Conservation (phyloP, 2,797 vertebrate species). For the Siniperca obscura region DNA sequence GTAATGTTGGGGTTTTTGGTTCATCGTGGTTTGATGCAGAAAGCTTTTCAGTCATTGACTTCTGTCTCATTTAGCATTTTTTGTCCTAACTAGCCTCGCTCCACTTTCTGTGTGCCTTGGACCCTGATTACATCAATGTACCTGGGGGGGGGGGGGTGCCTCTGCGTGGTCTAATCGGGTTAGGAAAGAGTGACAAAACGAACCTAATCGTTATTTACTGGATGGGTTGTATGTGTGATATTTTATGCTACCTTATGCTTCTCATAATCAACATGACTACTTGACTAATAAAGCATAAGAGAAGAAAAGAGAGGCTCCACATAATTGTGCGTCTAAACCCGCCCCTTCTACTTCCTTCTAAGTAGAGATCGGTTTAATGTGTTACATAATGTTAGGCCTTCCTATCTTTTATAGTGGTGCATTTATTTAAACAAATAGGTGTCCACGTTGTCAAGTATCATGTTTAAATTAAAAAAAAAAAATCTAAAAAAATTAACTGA, state of each 20-base stretch:
- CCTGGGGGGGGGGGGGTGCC: background rate
- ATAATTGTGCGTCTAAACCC: conserved; percentile 75
- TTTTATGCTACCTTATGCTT: conserved; percentile 34
- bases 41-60: conserved; percentile 36
- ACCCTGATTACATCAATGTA: too few species aligned
- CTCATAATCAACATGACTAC: conserved; percentile 47
- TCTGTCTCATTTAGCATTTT: conserved; percentile 32
- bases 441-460: background rate
- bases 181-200: conserved; percentile 38
- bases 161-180: conserved; percentile 27
- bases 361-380: conserved; percentile 77
- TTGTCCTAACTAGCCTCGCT: conserved; percentile 29
- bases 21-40: conserved; percentile 32
- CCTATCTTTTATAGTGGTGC: conserved; percentile 49
- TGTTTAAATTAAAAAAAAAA: conserved; percentile 3
- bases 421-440: conserved; percentile 50
- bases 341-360: conserved; percentile 76
- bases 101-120: conserved; percentile 45
- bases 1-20: conserved; percentile 6
- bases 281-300: conserved; percentile 58
- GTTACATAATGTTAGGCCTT: conserved; percentile 76
- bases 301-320: conserved; percentile 62
- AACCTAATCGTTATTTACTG: conserved; percentile 22
- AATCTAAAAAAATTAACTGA: background rate
- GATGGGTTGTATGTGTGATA: conserved; percentile 15